These are phyloP conservation scores for Melanotus villosus DNA, from an alignment of 2,888 invertebrate species.

Conservation along the genomic window DNA sequence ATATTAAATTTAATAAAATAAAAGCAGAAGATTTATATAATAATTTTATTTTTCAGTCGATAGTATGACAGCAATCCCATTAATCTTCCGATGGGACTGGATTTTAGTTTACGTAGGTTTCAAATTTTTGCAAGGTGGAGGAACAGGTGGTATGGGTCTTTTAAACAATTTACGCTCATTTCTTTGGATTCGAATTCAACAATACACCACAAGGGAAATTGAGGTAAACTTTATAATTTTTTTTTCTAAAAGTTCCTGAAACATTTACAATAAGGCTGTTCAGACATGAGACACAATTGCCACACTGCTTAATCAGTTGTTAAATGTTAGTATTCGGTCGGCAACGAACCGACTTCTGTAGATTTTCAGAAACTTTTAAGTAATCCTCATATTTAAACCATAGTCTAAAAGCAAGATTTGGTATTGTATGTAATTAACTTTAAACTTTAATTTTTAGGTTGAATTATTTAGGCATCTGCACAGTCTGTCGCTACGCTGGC, in stretches of 20 bases:
- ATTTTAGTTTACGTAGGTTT: conserved; percentile 89
- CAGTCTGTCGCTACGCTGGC: conserved; percentile 93
- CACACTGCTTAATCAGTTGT: no score
- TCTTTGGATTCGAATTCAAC: conserved; percentile 96
- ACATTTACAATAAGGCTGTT: no score
- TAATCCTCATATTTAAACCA: no score
- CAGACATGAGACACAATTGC: no score
- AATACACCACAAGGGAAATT: conserved; percentile 94
- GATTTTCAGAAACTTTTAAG: no score
- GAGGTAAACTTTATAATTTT: conserved; percentile 70
- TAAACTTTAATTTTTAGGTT: conserved; percentile 71
- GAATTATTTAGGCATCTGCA: conserved; percentile 91
- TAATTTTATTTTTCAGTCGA: conserved; percentile 76
- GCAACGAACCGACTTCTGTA: no score
- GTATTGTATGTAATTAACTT: background rate
- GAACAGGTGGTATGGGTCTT: conserved; percentile 92
- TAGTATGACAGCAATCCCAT: conserved; percentile 75
- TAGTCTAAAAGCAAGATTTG: no score
- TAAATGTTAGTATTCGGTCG: no score
- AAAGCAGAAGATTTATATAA: no score
- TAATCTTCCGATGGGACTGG: conserved; percentile 89
- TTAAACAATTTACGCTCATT: conserved; percentile 92
- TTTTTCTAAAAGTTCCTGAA: no score
- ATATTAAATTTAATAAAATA: no score
- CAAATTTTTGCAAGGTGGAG: conserved; percentile 96